phyloP scores from a whole-genome alignment of 2,113 vertebrate species.

The Ictidomys tridecemlineatus region DNA sequence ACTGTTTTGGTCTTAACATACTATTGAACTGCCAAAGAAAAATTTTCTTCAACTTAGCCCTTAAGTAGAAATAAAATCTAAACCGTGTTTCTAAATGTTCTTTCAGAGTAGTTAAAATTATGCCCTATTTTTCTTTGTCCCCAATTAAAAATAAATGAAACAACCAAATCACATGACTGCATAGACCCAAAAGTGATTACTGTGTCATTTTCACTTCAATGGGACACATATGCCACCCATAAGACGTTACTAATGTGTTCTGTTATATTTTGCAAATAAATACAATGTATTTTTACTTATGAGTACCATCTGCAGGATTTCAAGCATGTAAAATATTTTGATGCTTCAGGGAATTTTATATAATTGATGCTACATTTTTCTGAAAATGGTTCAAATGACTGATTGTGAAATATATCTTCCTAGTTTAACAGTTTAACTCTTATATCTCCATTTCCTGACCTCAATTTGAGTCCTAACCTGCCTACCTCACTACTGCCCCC shows the following conservation, averaged over 20 bases:
- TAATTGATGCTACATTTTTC: slow-evolving; percentile 81
- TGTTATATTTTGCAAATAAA: slow-evolving; percentile 83
- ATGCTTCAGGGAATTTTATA: slow-evolving; percentile 82
- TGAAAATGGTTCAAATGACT: slow-evolving; percentile 77
- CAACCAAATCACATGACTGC: background rate
- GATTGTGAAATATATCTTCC: slow-evolving; percentile 71
- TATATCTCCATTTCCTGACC: background rate
- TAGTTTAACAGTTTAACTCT: slow-evolving; percentile 66
- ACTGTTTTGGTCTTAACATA: slow-evolving; percentile 36
- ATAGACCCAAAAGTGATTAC: slow-evolving; percentile 56
- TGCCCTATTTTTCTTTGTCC: background rate
- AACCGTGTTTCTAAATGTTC: background rate
- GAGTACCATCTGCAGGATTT: slow-evolving; percentile 87
- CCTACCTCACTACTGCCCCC: background rate
- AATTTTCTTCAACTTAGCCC: background rate
- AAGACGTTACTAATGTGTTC: slow-evolving; percentile 64
- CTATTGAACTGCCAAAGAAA: slow-evolving; percentile 2
- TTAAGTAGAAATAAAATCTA: slow-evolving; percentile 1
- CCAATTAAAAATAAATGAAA: slow-evolving; percentile 63
- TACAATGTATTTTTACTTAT: slow-evolving; percentile 76
- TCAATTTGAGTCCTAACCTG: background rate
- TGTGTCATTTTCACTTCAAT: slow-evolving; percentile 54
- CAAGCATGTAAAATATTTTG: slow-evolving; percentile 85
- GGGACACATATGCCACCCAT: slow-evolving; percentile 69
- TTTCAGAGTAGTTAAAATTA: slow-evolving; percentile 42